phyloP scores from a whole-genome alignment of 2,113 vertebrate species.

The Scalopus aquaticus region DNA sequence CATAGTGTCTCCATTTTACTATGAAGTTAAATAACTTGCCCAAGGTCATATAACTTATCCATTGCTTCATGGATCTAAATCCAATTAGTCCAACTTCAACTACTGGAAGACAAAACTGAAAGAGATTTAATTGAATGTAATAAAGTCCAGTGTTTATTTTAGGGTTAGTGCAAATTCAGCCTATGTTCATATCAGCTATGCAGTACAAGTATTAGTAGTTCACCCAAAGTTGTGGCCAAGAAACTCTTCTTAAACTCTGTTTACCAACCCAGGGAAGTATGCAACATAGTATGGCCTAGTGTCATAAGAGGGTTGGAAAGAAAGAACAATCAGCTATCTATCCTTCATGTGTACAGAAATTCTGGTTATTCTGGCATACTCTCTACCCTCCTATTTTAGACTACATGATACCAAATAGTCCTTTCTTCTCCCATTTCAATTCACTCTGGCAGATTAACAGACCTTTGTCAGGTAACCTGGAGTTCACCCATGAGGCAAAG shows the following conservation, averaged over 20 bases:
- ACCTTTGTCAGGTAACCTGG: constrained; percentile 2
- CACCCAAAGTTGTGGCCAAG: not conserved
- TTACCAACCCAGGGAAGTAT: not conserved
- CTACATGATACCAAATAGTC: not conserved
- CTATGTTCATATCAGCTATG: not conserved
- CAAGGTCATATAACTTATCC: constrained; percentile 38
- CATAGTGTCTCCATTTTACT: constrained; percentile 45
- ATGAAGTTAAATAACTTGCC: constrained; percentile 46
- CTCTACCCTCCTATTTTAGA: not conserved
- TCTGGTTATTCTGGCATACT: not conserved
- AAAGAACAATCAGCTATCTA: not conserved
- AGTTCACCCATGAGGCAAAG: constrained; percentile 2
- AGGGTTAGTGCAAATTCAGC: constrained; percentile 1
- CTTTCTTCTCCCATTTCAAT: constrained; percentile 19
- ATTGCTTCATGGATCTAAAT: constrained; percentile 45
- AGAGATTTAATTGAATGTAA: constrained; percentile 51
- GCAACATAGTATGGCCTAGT: not conserved
- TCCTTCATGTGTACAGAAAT: constrained; percentile 7
- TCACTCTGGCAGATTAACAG: not conserved
- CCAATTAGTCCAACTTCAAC: constrained; percentile 27
- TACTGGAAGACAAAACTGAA: constrained; percentile 28
- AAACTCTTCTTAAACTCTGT: constrained; percentile 36
- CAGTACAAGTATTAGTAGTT: not conserved
- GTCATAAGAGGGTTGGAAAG: not conserved
- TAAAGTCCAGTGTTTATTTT: constrained; percentile 17